Conservation (phyloP, 2,888 invertebrate species). For the Melinopterus prodromus region DNA sequence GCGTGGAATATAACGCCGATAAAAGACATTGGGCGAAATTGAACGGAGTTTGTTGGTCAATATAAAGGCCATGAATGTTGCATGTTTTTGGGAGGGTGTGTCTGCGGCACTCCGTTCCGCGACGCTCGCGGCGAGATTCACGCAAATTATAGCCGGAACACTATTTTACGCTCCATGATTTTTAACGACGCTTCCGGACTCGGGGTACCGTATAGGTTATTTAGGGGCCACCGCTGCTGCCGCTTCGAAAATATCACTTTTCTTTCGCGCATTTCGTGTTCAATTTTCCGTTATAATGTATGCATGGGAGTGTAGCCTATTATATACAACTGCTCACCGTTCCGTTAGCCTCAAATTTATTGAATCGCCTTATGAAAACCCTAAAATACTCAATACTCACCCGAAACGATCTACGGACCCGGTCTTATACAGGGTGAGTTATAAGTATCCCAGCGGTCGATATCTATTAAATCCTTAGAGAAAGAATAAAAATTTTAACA, state of each 20-base stretch:
- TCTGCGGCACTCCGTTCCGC: not conserved
- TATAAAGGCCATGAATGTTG: not conserved
- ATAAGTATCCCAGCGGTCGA: too few relatives aligned
- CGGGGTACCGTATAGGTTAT: not conserved
- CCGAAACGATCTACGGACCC: too few relatives aligned
- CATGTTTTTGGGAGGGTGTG: not conserved
- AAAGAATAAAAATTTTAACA: too few relatives aligned
- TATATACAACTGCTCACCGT: not conserved
- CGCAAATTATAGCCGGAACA: not conserved
- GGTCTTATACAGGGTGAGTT: too few relatives aligned
- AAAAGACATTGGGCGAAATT: not conserved
- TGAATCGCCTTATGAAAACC: not conserved
- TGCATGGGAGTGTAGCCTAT: not conserved
- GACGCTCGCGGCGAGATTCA: not conserved
- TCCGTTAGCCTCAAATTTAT: not conserved
- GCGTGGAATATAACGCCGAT: not conserved
- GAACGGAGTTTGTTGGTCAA: not conserved
- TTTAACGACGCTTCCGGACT: not conserved
- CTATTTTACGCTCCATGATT: constrained; percentile 4
- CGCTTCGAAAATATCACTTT: not conserved
- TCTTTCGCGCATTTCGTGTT: not conserved
- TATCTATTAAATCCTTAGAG: too few relatives aligned
- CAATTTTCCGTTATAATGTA: not conserved
- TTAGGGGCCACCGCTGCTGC: not conserved
- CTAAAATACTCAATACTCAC: too few relatives aligned